Evolutionary conservation across 2,888 invertebrate species (phyloP).

Genomic region (Plagodis pulveraria): DNA sequence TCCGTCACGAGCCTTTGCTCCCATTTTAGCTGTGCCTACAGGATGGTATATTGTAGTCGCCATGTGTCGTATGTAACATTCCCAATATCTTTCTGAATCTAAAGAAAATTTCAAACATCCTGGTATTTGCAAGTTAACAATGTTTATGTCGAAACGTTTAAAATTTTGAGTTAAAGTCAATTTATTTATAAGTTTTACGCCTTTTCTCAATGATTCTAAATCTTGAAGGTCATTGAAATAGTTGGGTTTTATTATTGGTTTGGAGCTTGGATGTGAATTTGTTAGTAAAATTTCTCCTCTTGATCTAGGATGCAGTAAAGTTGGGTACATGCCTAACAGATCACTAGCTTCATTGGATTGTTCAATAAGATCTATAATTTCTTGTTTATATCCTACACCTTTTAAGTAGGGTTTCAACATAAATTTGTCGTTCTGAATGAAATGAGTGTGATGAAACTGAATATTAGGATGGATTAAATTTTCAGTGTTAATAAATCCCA

Average conservation of each 20-base stretch:
- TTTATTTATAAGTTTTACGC: conserved; percentile 18
- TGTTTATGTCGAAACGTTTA: conserved; percentile 16
- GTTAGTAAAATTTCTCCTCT: conserved; percentile 82
- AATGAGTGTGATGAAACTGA: conserved; percentile 70
- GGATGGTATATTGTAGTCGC: conserved; percentile 87
- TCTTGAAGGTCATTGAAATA: conserved; percentile 32
- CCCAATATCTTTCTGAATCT: conserved; percentile 78
- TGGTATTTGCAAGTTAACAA: conserved; percentile 20
- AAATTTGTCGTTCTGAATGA: conserved; percentile 50
- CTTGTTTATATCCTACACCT: conserved; percentile 17
- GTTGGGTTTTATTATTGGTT: conserved; percentile 25
- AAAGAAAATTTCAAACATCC: conserved; percentile 39
- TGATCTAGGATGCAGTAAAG: conserved; percentile 78
- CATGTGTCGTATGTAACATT: conserved; percentile 83
- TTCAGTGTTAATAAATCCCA: conserved; percentile 78
- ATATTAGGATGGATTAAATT: conserved; percentile 77
- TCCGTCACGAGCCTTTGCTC: conserved; percentile 68
- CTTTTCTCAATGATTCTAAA: conserved; percentile 26
- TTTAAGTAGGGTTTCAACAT: conserved; percentile 33
- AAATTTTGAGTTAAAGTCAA: conserved; percentile 22
- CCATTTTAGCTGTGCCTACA: conserved; percentile 90
- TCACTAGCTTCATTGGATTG: conserved; percentile 53
- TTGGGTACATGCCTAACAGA: conserved; percentile 64
- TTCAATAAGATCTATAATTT: conserved; percentile 46
- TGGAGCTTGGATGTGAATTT: conserved; percentile 9